Base-by-base conservation (phyloP, 2,113 vertebrate genomes). In the Zeus faber region DNA sequence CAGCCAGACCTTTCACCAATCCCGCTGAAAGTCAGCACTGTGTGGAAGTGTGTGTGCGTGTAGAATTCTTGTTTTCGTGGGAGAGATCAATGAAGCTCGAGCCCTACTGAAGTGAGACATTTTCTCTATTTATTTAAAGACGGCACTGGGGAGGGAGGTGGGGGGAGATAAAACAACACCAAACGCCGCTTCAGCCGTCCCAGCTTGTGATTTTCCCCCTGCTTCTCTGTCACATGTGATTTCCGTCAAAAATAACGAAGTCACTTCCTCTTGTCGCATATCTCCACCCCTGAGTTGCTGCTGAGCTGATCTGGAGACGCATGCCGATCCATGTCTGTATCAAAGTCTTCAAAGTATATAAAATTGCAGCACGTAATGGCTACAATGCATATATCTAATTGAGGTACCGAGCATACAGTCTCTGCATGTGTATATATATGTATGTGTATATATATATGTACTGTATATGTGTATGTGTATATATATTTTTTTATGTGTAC, bases 1-100 rank as follows among this genome's bases (percentile, higher is more conserved):
- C 84, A 77, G 74, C 23, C 69, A 80, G 78, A 83, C 79, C 76
- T 84, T 84, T 80, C 33, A 25, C 55, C 70, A 65, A 76, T 72
- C 58, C 67, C 7, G 40, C 57, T 77, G 71, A 69, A 81, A 78
- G 82, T 75, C 75, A 69, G 11, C 57, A 29, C 26, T 0, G 27
- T 39, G 31, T 5, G 50, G 9, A 7, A 37, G 22, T 25, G 21
- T 1, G 3, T 4, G 29, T 4, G 56, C 48, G 44, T 44, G 31
- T 18, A 43, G 39, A 53, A 1, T 17, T 13, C 13, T 49, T 44
- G 54, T 55, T 53, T 57, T 16, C 56, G 74, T 52, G 47, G 67
- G 3, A 18, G 25, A 67, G 60, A 76, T 85, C 73, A 75, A 66
- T 76, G 23, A 62, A 58, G 59, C 45, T 31, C 0, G 0, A n/a